Evolutionary conservation across 2,113 vertebrate species (phyloP).

Genomic region (Sylvilagus bachmani): DNA sequence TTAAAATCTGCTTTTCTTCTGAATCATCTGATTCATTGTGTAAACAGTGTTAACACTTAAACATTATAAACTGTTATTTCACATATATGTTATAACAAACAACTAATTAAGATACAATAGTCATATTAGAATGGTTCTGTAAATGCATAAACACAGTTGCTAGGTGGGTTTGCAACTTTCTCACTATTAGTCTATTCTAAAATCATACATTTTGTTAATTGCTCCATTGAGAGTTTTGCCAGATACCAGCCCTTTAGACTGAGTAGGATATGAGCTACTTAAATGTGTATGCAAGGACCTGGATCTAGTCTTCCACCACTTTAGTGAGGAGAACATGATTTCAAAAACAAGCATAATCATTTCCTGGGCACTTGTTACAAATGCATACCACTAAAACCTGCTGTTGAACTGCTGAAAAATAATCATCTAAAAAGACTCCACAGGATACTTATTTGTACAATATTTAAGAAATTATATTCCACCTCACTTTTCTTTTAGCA

Average conservation of each 20-base stretch:
- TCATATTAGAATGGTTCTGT: slow-evolving; percentile 54
- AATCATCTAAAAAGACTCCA: background rate
- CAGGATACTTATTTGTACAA: background rate
- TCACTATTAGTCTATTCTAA: slow-evolving; percentile 14
- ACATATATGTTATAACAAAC: slow-evolving; percentile 46
- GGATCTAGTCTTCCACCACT: background rate
- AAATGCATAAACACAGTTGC: slow-evolving; percentile 13
- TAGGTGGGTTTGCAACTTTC: slow-evolving; percentile 10
- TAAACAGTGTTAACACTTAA: slow-evolving; percentile 60
- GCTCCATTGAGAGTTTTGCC: slow-evolving; percentile 19
- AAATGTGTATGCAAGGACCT: too few relatives aligned
- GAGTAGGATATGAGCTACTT: background rate
- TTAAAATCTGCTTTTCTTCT: slow-evolving; percentile 62
- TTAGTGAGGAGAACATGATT: background rate
- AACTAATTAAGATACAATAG: slow-evolving; percentile 50
- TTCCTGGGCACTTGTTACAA: background rate
- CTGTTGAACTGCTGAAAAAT: background rate
- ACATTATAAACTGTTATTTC: slow-evolving; percentile 54
- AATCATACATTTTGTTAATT: slow-evolving; percentile 44
- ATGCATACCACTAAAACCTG: background rate
- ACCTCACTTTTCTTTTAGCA: background rate
- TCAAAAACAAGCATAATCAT: background rate
- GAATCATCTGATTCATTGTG: slow-evolving; percentile 48
- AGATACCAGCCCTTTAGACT: background rate
- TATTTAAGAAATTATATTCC: background rate